Base-by-base conservation (phyloP, 2,113 vertebrate species). In the Eretmochelys imbricata region DNA sequence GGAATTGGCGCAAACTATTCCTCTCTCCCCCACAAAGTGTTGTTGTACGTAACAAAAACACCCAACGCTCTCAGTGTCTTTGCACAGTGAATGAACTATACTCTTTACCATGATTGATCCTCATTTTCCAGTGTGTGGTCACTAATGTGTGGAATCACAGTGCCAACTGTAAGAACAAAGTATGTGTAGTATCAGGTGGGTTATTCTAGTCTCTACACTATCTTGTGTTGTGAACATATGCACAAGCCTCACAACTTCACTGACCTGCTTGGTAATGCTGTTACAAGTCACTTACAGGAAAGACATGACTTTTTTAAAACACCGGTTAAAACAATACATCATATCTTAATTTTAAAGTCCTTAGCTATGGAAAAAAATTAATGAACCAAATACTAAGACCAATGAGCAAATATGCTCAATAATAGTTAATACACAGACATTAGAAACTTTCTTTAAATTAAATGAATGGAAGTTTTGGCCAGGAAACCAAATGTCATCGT, bases 391-490 rank as follows among this genome's bases (percentile, higher is more conserved):
- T 78, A 46, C 42, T 78, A 78, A 48, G 75, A 48, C 8, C 17
- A 78, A 62, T 17, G 31, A 35, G 49, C 13, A 75, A 2, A 88
- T 92, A 76, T 54, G 82, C 88, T 94, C 59, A 81, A 42, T 51
- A 46, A 46, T 48, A 78, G 75, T 78, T 48, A 48, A 48, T 16
- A 48, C 6, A 48, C 3, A 78, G 65, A 82, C 31, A 88, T 80
- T 53, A 51, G 6, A 81, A 0, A 1, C 9, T n/a, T 22, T 53
- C 29, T 88, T 93, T 55, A 79, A n/a, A 48, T 78, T 78, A 93
- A 83, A 96, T 92, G 27, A 79, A 24, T 82, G 4, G 55, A 79
- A 79, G 82, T 79, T 96, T 94, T 85, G 65, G 89, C 20, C 89
- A 88, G 59, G 62, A 91, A 94, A 93, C 75, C 13, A 89, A 90